Evolutionary conservation across 1,140 invertebrate species (phyloP).

Genomic region (Sminthurinus signatus): DNA sequence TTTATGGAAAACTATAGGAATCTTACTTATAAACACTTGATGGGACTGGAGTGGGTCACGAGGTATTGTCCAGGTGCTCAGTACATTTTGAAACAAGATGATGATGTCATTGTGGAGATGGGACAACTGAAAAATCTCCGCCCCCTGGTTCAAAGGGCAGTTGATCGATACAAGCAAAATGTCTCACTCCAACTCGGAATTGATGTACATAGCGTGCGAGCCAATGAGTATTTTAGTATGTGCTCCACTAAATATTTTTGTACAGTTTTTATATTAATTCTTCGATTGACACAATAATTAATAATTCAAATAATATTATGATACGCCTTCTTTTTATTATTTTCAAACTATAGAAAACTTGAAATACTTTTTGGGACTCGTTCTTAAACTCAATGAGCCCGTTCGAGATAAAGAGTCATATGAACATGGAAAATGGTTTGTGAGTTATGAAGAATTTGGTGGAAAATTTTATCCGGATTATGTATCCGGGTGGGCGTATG

Average conservation of each 20-base stretch:
- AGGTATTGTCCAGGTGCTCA: conserved; percentile 56
- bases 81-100: conserved; percentile 79
- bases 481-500: conserved; percentile 76
- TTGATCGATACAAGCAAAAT: too few relatives aligned
- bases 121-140: conserved; percentile 54
- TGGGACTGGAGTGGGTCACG: conserved; percentile 73
- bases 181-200: too few relatives aligned
- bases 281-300: too few relatives aligned
- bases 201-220: too few relatives aligned
- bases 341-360: too few relatives aligned
- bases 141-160: too few relatives aligned
- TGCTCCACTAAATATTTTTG: too few relatives aligned
- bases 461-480: conserved; percentile 62
- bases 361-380: too few relatives aligned
- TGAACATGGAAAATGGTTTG: conserved; percentile 70
- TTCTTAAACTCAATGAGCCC: conserved; percentile 59
- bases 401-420: conserved; percentile 55
- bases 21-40: conserved; percentile 79
- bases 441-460: conserved; percentile 59
- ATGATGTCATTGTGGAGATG: conserved; percentile 75
- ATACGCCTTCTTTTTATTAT: too few relatives aligned
- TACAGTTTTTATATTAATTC: too few relatives aligned
- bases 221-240: too few relatives aligned
- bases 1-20: conserved; percentile 76
- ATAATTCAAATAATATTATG: too few relatives aligned